Evolutionary conservation across 2,113 vertebrate genomes (phyloP).

Genomic region (Equus przewalskii): DNA sequence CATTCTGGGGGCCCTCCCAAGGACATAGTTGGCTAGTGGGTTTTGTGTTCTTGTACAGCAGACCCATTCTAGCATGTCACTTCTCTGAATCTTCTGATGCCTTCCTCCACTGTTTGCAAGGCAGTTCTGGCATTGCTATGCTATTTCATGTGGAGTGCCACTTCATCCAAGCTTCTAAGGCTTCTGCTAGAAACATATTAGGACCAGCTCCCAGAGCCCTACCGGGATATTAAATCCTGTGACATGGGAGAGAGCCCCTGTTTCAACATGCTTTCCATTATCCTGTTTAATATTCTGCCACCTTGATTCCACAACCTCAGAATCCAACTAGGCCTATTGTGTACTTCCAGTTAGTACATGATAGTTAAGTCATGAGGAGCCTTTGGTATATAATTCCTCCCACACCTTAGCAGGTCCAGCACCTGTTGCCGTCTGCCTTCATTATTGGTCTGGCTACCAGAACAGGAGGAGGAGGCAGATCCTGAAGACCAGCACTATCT

Average conservation of each 20-base stretch:
- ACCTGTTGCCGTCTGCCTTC: neutral
- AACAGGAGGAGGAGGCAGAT: neutral
- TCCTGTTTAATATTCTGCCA: neutral
- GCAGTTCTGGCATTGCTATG: neutral
- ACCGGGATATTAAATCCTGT: neutral
- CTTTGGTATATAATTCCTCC: neutral
- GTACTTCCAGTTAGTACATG: neutral
- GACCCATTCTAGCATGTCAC: neutral
- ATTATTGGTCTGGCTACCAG: neutral
- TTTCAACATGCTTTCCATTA: neutral
- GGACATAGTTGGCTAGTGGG: neutral
- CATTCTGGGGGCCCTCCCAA: neutral
- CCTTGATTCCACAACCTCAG: neutral
- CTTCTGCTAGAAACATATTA: neutral
- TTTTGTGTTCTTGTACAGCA: neutral
- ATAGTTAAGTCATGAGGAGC: neutral
- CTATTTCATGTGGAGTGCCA: neutral
- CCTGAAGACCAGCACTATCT: neutral
- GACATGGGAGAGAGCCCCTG: neutral
- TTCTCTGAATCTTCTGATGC: neutral
- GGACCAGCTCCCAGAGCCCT: neutral
- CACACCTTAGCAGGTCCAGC: neutral
- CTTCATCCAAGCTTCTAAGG: neutral
- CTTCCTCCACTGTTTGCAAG: neutral
- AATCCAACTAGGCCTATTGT: neutral